Conservation (phyloP, 2,888 invertebrate genomes). For the Osedax frankpressi region DNA sequence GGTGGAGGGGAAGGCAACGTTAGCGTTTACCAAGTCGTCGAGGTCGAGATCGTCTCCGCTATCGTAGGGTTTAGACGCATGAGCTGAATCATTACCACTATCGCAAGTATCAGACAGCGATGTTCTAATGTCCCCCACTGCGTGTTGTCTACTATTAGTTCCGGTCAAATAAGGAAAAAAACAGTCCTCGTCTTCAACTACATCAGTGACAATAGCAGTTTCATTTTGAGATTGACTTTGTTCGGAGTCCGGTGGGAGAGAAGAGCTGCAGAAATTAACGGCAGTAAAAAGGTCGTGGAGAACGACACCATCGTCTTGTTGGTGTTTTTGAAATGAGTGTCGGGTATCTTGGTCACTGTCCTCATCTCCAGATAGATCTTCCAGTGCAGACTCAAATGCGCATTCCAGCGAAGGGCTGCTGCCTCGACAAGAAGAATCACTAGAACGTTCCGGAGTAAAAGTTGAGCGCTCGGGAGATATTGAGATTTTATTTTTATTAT, state of each 20-base stretch:
- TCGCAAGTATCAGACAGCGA: background rate
- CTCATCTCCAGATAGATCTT: background rate
- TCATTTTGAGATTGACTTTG: background rate
- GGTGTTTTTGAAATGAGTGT: background rate
- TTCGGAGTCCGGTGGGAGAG: background rate
- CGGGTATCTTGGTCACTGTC: background rate
- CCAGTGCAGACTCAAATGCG: slow-evolving; percentile 5
- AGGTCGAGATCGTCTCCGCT: background rate
- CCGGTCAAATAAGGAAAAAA: slow-evolving; percentile 7
- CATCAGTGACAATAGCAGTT: background rate
- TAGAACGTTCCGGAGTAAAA: background rate
- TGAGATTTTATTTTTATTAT: too few species aligned
- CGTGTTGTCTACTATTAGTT: background rate
- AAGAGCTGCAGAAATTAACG: too few species aligned
- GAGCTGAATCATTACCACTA: background rate
- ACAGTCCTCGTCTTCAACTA: slow-evolving; percentile 4
- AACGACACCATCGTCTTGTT: background rate
- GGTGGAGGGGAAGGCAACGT: background rate
- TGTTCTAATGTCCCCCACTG: too few species aligned
- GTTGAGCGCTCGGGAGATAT: background rate
- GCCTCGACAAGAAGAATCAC: background rate
- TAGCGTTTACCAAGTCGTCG: background rate
- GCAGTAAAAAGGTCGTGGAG: too few species aligned
- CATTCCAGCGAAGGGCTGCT: background rate
- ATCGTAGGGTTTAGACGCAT: background rate